Percentiles rank a stretch among this genome's conserved stretches.
These are phyloP conservation scores for Capitulum mitella DNA, from an alignment of 2,888 invertebrate species.

Conservation along the genomic window DNA sequence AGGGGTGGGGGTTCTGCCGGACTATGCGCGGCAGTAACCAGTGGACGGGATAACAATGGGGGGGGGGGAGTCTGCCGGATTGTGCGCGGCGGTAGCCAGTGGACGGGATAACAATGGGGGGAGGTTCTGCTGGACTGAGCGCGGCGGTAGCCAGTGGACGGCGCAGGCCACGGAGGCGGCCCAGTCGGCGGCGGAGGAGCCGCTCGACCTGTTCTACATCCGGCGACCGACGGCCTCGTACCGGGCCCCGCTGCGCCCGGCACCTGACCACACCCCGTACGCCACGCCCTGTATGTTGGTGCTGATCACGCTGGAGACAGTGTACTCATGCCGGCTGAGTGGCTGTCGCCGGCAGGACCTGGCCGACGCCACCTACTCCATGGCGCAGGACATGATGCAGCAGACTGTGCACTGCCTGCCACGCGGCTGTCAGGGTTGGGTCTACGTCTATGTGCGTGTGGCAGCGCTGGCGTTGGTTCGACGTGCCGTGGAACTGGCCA, in stretches of 20 bases:
- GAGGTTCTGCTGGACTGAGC: no score
- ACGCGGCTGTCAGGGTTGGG: neutral
- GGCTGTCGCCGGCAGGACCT: neutral
- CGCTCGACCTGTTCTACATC: constrained; percentile 14
- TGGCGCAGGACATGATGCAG: neutral
- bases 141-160: no score
- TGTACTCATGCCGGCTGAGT: no score
- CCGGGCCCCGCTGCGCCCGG: neutral
- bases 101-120: no score
- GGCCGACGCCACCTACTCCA: neutral
- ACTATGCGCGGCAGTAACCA: no score
- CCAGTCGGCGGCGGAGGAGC: neutral
- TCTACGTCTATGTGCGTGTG: constrained; percentile 27
- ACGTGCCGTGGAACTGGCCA: constrained; percentile 27
- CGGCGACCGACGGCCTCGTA: neutral
- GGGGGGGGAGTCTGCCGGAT: no score
- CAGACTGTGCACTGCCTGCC: neutral
- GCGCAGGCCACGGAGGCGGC: neutral
- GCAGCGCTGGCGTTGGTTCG: constrained; percentile 26
- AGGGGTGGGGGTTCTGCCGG: no score
- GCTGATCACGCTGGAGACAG: neutral
- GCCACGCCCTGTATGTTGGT: neutral
- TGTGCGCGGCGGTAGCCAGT: no score
- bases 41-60: no score
- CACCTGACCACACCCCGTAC: neutral